Evolutionary conservation across 2,888 invertebrate genomes (phyloP).

Genomic region (Priocnemis perturbator): DNA sequence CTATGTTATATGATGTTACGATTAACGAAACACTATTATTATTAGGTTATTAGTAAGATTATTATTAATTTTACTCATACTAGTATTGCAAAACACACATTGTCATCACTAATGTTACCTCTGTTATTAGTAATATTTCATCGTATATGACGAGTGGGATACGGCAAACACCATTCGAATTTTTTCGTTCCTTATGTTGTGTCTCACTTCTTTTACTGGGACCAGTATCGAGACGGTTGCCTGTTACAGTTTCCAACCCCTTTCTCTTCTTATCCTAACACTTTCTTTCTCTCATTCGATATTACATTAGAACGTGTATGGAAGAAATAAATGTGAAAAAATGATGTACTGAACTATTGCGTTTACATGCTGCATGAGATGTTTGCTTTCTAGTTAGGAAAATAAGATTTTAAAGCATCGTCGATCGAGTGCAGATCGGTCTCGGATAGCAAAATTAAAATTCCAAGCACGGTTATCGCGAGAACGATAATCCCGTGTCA

Average conservation of each 20-base stretch:
- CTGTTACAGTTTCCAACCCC: no score
- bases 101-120: conserved; percentile 41
- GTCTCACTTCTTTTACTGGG: background rate
- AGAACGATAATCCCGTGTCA: no score
- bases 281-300: no score
- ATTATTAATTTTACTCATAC: conserved; percentile 22
- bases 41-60: conserved; percentile 12
- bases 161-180: conserved; percentile 38
- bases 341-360: background rate
- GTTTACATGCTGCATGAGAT: background rate
- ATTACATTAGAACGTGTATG: background rate
- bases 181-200: conserved; percentile 47
- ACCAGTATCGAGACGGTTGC: background rate
- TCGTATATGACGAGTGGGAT: conserved; percentile 45
- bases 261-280: no score
- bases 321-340: background rate
- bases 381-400: no score
- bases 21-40: background rate
- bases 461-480: no score
- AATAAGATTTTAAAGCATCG: no score
- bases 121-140: conserved; percentile 48
- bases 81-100: conserved; percentile 34
- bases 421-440: no score
- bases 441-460: no score
- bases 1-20: conserved; percentile 30